These are phyloP conservation scores for Anoplolepis gracilipes DNA, from an alignment of 1,140 invertebrate species.

Conservation along the genomic window DNA sequence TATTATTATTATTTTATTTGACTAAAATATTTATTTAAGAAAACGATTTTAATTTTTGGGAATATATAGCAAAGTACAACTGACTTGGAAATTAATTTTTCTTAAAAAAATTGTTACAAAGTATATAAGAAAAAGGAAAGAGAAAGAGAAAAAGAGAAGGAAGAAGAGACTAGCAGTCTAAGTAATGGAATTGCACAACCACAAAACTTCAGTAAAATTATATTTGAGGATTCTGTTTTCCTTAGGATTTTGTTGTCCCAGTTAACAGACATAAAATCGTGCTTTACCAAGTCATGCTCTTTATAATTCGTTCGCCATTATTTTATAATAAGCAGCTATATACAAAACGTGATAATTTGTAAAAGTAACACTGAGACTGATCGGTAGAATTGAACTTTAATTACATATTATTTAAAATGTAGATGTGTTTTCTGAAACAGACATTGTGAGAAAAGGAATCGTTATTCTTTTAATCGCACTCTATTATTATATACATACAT, in stretches of 20 bases:
- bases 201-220: conserved; percentile 6
- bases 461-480: not conserved
- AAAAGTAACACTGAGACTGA: not conserved
- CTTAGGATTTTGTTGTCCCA: conserved; percentile 1
- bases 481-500: not conserved
- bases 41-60: not conserved
- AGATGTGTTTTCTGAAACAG: not conserved
- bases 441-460: not conserved
- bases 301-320: not conserved
- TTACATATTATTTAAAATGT: not conserved
- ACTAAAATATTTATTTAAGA: not conserved
- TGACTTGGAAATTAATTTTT: not conserved
- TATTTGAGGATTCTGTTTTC: not conserved
- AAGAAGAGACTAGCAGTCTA: not conserved
- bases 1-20: not conserved
- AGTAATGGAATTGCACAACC: conserved; percentile 1
- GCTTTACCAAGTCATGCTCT: not conserved
- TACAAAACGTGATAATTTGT: not conserved
- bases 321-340: not conserved
- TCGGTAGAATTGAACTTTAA: not conserved
- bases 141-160: too few species aligned
- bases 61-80: not conserved
- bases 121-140: not conserved
- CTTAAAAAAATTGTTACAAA: not conserved
- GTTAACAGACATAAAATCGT: conserved; percentile 38